These are phyloP conservation scores for Salvelinus alpinus DNA, from an alignment of 2,113 vertebrate genomes.

Conservation along the genomic window DNA sequence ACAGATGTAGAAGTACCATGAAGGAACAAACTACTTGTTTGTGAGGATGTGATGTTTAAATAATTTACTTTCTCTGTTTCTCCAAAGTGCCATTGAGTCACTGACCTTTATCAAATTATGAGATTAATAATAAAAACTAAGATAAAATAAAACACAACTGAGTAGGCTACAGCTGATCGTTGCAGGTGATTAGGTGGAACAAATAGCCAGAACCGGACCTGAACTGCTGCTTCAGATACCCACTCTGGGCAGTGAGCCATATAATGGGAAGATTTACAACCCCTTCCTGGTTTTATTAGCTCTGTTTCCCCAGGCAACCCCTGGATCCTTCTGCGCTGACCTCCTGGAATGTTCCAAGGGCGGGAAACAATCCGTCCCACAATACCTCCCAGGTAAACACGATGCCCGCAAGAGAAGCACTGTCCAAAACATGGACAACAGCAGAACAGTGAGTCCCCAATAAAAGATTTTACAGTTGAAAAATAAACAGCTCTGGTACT, in stretches of 20 bases:
- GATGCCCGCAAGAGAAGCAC: conserved; percentile 35
- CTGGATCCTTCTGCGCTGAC: conserved; percentile 59
- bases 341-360: conserved; percentile 69
- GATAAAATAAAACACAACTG: no score
- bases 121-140: no score
- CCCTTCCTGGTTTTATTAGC: conserved; percentile 73
- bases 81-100: no score
- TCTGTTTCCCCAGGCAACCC: conserved; percentile 71
- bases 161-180: no score
- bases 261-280: conserved; percentile 75
- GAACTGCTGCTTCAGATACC: conserved; percentile 12
- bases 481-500: conserved; percentile 24
- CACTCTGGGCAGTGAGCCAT: conserved; percentile 58
- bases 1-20: neutral
- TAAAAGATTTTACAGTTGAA: conserved; percentile 49
- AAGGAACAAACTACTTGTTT: neutral
- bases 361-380: conserved; percentile 62
- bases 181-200: no score
- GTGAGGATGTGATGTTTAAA: neutral
- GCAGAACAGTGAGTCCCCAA: conserved; percentile 31
- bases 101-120: no score
- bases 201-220: no score
- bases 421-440: conserved; percentile 42
- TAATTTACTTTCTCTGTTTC: no score
- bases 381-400: conserved; percentile 50